Evolutionary conservation across 1,140 invertebrate genomes (phyloP).

Genomic region (Ganaspis sp.): DNA sequence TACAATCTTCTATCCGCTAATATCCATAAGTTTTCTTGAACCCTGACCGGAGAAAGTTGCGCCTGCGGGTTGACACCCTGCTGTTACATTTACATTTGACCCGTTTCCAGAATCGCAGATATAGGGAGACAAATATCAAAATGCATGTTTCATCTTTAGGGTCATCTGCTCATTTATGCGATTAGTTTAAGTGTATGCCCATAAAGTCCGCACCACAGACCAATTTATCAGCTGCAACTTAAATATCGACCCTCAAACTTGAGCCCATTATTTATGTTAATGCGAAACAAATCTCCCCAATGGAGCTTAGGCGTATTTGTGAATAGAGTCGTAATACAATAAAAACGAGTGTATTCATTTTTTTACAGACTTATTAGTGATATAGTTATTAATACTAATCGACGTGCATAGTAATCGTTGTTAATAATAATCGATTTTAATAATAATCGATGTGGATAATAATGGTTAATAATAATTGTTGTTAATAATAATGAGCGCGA

Average conservation of each 20-base stretch:
- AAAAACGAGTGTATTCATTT: background rate
- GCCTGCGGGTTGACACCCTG: background rate
- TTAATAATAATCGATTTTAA: too few species aligned
- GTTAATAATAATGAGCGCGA: too few species aligned
- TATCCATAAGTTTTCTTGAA: conserved; percentile 59
- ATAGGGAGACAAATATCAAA: background rate
- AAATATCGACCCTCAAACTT: background rate
- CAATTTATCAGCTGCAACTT: conserved; percentile 3
- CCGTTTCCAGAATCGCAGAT: background rate
- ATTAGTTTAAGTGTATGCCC: background rate
- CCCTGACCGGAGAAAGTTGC: conserved; percentile 13
- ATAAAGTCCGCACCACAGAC: background rate
- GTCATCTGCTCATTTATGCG: conserved; percentile 26
- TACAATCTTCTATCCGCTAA: conserved; percentile 56
- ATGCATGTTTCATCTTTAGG: conserved; percentile 15
- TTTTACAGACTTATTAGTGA: too few species aligned
- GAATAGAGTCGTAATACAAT: background rate
- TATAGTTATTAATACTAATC: too few species aligned
- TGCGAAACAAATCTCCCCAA: background rate
- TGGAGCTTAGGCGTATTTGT: background rate
- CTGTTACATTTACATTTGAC: background rate
- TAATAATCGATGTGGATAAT: too few species aligned
- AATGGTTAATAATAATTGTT: too few species aligned
- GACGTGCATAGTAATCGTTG: too few species aligned
- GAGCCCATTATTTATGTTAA: background rate